Percentiles rank a stretch among this genome's conserved stretches.
phyloP scores from a whole-genome alignment of 2,113 vertebrate genomes.

The Thymallus thymallus region DNA sequence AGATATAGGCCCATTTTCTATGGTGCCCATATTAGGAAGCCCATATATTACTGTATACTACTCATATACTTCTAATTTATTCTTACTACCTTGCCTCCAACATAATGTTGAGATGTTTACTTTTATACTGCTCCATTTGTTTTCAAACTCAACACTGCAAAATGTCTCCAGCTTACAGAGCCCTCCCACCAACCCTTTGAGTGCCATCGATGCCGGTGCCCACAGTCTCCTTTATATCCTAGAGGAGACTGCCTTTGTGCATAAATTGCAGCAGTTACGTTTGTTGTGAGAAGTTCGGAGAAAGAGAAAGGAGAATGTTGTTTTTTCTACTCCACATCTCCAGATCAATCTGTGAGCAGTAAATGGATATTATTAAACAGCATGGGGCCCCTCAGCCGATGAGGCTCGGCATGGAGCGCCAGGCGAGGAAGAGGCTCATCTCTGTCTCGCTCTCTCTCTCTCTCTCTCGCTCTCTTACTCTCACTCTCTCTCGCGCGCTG shows the following conservation, averaged over 20 bases:
- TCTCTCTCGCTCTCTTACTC: conserved; percentile 44
- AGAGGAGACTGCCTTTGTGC: conserved; percentile 67
- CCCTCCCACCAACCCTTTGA: background rate
- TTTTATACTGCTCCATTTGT: conserved; percentile 6
- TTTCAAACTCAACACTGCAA: conserved; percentile 12
- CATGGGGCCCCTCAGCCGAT: conserved; percentile 89
- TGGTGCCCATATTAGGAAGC: background rate
- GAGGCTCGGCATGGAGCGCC: conserved; percentile 33
- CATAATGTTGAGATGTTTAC: conserved; percentile 9
- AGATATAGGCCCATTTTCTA: too few relatives aligned
- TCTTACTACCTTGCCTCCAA: background rate
- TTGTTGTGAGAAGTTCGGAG: conserved; percentile 82
- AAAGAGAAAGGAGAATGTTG: conserved; percentile 79
- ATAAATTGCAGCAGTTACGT: conserved; percentile 80
- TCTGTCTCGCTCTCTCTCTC: conserved; percentile 44
- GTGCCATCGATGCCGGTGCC: background rate
- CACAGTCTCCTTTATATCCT: background rate
- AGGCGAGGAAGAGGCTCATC: conserved; percentile 61
- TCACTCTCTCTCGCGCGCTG: conserved; percentile 82
- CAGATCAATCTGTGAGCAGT: conserved; percentile 91
- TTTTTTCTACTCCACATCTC: conserved; percentile 76
- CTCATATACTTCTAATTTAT: background rate
- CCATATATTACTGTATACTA: background rate
- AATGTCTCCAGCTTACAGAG: background rate
- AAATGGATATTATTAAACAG: conserved; percentile 97